phyloP scores from a whole-genome alignment of 1,140 invertebrate genomes.

The Plutomurus gul region DNA sequence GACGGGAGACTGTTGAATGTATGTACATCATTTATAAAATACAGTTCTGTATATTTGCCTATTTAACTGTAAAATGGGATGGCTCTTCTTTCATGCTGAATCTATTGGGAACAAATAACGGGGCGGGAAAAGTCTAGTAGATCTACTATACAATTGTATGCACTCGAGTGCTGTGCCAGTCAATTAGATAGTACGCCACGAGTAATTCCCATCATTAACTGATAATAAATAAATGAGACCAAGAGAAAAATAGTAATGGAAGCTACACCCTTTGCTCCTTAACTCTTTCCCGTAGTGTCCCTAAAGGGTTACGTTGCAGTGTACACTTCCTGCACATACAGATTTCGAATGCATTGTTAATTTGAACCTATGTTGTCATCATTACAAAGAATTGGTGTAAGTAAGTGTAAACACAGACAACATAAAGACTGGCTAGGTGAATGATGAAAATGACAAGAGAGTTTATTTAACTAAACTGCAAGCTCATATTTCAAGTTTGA shows the following conservation, averaged over 20 bases:
- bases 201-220: constrained; percentile 8
- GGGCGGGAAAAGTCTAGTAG: too few relatives aligned
- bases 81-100: too few relatives aligned
- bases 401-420: not conserved
- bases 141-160: too few relatives aligned
- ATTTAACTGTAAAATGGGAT: too few relatives aligned
- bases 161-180: constrained; percentile 1
- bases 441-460: not conserved
- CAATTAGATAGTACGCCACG: not conserved
- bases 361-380: too few relatives aligned
- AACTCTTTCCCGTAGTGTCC: not conserved
- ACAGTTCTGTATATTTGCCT: too few relatives aligned
- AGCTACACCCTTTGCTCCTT: too few relatives aligned
- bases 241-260: not conserved
- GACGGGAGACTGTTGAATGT: too few relatives aligned
- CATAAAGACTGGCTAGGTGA: not conserved
- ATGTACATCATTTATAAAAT: too few relatives aligned
- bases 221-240: constrained; percentile 18
- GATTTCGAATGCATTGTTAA: too few relatives aligned
- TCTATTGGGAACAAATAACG: too few relatives aligned
- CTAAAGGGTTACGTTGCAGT: not conserved
- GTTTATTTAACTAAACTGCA: not conserved
- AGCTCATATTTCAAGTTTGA: constrained; percentile 37
- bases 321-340: too few relatives aligned
- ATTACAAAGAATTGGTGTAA: not conserved